Conservation (phyloP, 2,797 vertebrate genomes). For the Falco concolor region DNA sequence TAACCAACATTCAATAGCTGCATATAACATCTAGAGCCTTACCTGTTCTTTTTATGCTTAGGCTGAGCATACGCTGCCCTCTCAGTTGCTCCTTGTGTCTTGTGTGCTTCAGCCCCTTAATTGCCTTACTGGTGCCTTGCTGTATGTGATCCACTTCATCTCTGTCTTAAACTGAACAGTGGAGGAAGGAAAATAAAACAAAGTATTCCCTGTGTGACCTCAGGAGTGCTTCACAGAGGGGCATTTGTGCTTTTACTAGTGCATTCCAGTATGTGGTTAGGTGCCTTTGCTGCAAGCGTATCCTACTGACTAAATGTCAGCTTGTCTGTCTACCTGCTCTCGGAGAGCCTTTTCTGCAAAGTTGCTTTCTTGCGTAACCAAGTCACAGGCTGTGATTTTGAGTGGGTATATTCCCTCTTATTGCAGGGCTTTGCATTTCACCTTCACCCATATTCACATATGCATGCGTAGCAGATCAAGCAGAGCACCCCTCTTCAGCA, state of each 20-base stretch:
- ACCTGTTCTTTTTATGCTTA: background rate
- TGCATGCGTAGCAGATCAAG: background rate
- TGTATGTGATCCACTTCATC: background rate
- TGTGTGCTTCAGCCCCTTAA: background rate
- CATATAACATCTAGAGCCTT: background rate
- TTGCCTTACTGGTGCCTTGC: background rate
- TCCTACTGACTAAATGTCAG: background rate
- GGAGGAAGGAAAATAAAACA: background rate
- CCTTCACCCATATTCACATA: background rate
- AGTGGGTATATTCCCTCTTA: background rate
- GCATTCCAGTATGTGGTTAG: background rate
- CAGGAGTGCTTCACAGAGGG: background rate
- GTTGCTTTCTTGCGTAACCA: background rate
- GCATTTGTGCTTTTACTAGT: background rate
- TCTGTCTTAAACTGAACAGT: background rate
- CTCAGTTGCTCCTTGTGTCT: background rate
- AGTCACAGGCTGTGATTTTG: background rate
- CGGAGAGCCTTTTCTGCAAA: background rate
- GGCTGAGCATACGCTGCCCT: background rate
- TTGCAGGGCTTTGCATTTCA: background rate
- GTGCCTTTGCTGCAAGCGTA: background rate
- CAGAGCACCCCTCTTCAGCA: background rate
- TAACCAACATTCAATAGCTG: accelerated
- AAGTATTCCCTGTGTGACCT: background rate
- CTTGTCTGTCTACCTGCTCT: background rate